A percentile compares a stretch with the other conserved stretches of the same genome.
These are phyloP conservation scores for Urophycis tenuis DNA, from an alignment of 2,797 vertebrate species.

Conservation along the genomic window DNA sequence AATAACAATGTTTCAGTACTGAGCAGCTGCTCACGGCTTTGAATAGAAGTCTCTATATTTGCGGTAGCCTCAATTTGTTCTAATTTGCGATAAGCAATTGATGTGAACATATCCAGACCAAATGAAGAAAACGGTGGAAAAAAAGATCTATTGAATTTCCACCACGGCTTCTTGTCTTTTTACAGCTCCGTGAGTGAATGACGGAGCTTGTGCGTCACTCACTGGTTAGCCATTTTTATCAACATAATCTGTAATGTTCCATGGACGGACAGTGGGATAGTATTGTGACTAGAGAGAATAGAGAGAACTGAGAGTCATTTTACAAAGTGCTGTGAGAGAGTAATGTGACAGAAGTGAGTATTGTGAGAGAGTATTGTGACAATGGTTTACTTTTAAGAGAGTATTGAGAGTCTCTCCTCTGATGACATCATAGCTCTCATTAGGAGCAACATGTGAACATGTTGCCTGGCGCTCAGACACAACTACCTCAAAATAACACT, in stretches of 20 bases:
- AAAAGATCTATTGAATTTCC: neutral
- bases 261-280: constrained; percentile 23
- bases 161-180: constrained; percentile 12
- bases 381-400: neutral
- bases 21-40: neutral
- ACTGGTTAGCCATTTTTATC: constrained; percentile 51
- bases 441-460: too few species aligned
- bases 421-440: too few species aligned
- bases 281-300: too few species aligned
- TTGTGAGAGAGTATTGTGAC: neutral
- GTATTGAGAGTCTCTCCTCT: too few species aligned
- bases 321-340: neutral
- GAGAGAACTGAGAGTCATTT: too few species aligned
- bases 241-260: constrained; percentile 44
- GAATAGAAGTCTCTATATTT: neutral
- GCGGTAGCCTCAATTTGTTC: neutral
- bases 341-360: neutral
- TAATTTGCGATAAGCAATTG: neutral
- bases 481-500: too few species aligned
- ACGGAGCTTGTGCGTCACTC: constrained; percentile 60
- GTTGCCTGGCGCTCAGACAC: too few species aligned
- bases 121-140: too few species aligned
- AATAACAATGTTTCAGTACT: neutral
- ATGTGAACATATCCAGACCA: neutral
- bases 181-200: constrained; percentile 47